Conservation (phyloP, 64 coral and sea anemone species). For the Cladopsammia gracilis region DNA sequence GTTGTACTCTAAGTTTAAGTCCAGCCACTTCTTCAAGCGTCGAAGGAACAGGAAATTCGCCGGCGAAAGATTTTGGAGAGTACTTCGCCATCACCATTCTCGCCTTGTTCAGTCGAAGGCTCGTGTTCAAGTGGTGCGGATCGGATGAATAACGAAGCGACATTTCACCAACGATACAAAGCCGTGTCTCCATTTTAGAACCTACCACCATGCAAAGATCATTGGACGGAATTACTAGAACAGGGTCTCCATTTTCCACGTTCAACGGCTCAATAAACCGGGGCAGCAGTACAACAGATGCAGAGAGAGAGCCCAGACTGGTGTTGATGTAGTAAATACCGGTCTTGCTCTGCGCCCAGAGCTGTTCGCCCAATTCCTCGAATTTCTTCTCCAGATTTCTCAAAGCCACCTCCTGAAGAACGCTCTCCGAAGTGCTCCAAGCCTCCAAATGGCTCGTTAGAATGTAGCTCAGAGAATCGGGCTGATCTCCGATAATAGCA, state of each 20-base stretch:
- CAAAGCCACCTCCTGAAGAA: constrained; percentile 71
- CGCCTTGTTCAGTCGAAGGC: constrained; percentile 67
- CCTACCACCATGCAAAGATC: constrained; percentile 85
- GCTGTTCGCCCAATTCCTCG: constrained; percentile 30
- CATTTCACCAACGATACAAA: constrained; percentile 90
- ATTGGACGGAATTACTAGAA: constrained; percentile 57
- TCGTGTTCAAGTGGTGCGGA: constrained; percentile 76
- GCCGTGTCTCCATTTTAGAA: constrained; percentile 74
- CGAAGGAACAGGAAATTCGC: constrained; percentile 76
- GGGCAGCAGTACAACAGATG: constrained; percentile 85
- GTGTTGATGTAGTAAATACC: constrained; percentile 83
- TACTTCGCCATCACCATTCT: constrained; percentile 70
- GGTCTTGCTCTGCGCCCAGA: constrained; percentile 78
- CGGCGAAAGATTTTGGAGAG: constrained; percentile 66
- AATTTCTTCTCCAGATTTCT: constrained; percentile 76
- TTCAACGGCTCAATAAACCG: constrained; percentile 72
- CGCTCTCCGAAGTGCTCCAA: constrained; percentile 78
- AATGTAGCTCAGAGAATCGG: constrained; percentile 69
- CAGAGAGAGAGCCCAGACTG: constrained; percentile 68
- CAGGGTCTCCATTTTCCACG: constrained; percentile 67
- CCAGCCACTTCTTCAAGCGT: constrained; percentile 70
- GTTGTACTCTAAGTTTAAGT: constrained; percentile 67
- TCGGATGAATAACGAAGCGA: constrained; percentile 73
- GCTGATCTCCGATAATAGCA: constrained; percentile 61
- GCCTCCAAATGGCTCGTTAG: constrained; percentile 78